phyloP scores from a whole-genome alignment of 2,113 vertebrate species.

The Pyxicephalus adspersus region DNA sequence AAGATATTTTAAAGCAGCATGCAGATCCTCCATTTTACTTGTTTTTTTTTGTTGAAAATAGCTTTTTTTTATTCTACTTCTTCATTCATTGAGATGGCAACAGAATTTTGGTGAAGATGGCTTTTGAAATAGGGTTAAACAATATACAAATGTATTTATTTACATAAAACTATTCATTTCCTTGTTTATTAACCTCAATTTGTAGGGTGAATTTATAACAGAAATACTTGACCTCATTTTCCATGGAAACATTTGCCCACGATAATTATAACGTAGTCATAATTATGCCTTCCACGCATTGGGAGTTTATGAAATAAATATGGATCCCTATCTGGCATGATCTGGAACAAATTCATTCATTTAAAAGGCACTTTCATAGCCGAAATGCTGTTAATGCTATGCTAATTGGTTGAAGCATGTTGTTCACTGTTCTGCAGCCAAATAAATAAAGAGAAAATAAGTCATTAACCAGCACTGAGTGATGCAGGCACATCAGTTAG shows the following conservation, averaged over 20 bases:
- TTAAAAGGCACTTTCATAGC: constrained; percentile 27
- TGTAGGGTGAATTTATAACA: constrained; percentile 7
- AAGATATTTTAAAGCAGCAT: too few species aligned
- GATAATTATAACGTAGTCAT: constrained; percentile 27
- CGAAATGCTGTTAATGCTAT: constrained; percentile 2
- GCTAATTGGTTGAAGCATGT: constrained; percentile 22
- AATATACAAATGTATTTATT: neutral
- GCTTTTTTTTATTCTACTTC: too few species aligned
- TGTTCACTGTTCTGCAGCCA: constrained; percentile 28
- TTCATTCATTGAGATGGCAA: too few species aligned
- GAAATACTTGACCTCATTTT: constrained; percentile 21
- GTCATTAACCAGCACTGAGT: neutral
- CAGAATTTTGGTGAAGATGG: too few species aligned
- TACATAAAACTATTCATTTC: neutral
- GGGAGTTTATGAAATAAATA: constrained; percentile 22
- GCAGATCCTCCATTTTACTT: too few species aligned
- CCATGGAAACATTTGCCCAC: constrained; percentile 10
- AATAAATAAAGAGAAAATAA: constrained; percentile 23
- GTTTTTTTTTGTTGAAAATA: too few species aligned
- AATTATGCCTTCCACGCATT: constrained; percentile 6
- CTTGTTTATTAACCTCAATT: constrained; percentile 15
- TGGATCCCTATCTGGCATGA: constrained; percentile 13
- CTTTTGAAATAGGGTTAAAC: neutral
- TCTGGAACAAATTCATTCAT: constrained; percentile 26
- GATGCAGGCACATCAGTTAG: neutral